phyloP scores from a whole-genome alignment of 64 coral and sea anemone species.

The Stichodactyla helianthus region DNA sequence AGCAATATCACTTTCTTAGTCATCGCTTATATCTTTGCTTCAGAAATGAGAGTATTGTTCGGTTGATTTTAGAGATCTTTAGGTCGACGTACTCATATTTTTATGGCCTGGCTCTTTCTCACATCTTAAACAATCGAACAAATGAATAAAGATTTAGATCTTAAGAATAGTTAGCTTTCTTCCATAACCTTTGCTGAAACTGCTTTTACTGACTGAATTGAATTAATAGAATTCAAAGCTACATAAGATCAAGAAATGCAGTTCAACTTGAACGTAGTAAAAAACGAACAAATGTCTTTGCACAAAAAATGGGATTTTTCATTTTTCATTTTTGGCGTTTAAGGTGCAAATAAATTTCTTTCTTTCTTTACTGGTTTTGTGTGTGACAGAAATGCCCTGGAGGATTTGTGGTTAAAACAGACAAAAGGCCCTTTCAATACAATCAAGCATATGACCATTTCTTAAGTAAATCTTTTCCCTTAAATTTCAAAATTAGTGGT shows the following conservation, averaged over 20 bases:
- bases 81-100: neutral
- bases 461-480: neutral
- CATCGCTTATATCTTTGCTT: conserved; percentile 12
- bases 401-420: neutral
- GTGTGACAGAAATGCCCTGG: neutral
- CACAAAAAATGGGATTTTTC: neutral
- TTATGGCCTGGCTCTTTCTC: neutral
- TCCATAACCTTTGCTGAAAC: neutral
- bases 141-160: neutral
- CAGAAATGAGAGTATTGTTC: conserved; percentile 5
- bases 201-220: neutral
- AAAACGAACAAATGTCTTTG: neutral
- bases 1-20: conserved; percentile 7
- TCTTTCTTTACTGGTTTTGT: neutral
- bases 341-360: neutral
- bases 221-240: neutral
- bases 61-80: conserved; percentile 5
- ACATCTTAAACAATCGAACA: neutral
- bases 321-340: neutral
- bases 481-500: neutral
- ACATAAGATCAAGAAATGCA: neutral
- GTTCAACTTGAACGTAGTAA: neutral
- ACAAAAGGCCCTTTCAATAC: conserved; percentile 1
- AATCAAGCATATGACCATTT: neutral
- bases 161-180: neutral